Conservation (phyloP, 2,797 vertebrate species). For the Lutjanus campechanus region DNA sequence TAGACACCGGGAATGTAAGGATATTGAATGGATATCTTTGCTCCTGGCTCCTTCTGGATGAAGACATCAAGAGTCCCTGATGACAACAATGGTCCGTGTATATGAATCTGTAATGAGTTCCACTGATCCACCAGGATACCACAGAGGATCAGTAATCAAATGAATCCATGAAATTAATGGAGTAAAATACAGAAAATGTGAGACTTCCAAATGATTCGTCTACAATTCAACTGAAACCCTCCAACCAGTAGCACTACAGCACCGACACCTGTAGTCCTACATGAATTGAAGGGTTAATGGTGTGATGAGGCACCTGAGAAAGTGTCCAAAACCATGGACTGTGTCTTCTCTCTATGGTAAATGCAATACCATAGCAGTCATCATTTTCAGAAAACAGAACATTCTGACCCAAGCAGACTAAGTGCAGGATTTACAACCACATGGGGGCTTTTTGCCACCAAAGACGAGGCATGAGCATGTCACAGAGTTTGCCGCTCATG, state of each 20-base stretch:
- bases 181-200: conserved; percentile 25
- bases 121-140: conserved; percentile 20
- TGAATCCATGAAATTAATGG: conserved; percentile 34
- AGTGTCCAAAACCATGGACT: conserved; percentile 19
- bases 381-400: conserved; percentile 3
- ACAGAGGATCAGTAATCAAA: conserved; percentile 17
- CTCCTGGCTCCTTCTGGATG: conserved; percentile 22
- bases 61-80: conserved; percentile 25
- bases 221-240: conserved; percentile 25
- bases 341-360: conserved; percentile 14
- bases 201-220: conserved; percentile 18
- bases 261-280: conserved; percentile 19
- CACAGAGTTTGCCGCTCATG: conserved; percentile 32
- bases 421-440: conserved; percentile 56
- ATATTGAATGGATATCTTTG: conserved; percentile 35
- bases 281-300: neutral
- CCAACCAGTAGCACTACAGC: conserved; percentile 17
- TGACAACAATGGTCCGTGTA: conserved; percentile 4
- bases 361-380: conserved; percentile 28
- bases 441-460: conserved; percentile 55
- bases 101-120: conserved; percentile 34
- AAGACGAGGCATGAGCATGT: conserved; percentile 59
- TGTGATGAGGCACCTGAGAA: conserved; percentile 17
- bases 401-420: neutral
- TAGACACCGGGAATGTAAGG: conserved; percentile 36